A percentile compares a stretch with the other conserved stretches of the same genome.
Conservation (phyloP, 2,797 vertebrate genomes). For the Schizothorax lantsangensis region DNA sequence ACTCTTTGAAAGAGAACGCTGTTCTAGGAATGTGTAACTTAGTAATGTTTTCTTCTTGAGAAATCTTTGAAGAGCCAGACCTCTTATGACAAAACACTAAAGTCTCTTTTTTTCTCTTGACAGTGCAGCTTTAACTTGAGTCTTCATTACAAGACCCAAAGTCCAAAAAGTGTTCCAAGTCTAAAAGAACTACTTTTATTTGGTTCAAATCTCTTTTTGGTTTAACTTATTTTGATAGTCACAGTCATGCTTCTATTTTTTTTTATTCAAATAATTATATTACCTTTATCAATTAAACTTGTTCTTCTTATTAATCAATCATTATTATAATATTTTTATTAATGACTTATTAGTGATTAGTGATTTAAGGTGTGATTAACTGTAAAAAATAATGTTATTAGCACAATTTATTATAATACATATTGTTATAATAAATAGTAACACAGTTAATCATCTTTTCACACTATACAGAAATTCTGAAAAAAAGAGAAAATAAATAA, state of each 20-base stretch:
- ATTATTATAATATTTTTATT: not conserved
- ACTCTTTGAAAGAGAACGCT: conserved; percentile 11
- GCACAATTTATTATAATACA: too few species aligned
- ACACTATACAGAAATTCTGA: too few species aligned
- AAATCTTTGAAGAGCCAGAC: not conserved
- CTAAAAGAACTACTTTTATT: not conserved
- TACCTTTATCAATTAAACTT: not conserved
- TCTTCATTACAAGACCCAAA: not conserved
- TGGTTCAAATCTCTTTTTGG: not conserved
- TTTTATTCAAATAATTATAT: not conserved
- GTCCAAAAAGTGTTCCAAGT: not conserved
- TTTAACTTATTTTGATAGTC: not conserved
- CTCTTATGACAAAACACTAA: not conserved
- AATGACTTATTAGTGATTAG: not conserved
- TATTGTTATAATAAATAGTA: too few species aligned
- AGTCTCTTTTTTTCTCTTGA: not conserved
- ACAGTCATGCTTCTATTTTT: not conserved
- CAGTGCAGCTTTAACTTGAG: not conserved
- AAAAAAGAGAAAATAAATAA: too few species aligned
- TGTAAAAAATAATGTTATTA: too few species aligned
- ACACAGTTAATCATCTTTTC: too few species aligned
- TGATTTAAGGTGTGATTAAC: not conserved
- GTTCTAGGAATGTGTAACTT: conserved; percentile 1
- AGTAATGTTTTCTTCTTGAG: conserved; percentile 1
- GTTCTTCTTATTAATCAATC: not conserved